Conservation (phyloP, 2,888 invertebrate species). For the Pegoplata infirma region DNA sequence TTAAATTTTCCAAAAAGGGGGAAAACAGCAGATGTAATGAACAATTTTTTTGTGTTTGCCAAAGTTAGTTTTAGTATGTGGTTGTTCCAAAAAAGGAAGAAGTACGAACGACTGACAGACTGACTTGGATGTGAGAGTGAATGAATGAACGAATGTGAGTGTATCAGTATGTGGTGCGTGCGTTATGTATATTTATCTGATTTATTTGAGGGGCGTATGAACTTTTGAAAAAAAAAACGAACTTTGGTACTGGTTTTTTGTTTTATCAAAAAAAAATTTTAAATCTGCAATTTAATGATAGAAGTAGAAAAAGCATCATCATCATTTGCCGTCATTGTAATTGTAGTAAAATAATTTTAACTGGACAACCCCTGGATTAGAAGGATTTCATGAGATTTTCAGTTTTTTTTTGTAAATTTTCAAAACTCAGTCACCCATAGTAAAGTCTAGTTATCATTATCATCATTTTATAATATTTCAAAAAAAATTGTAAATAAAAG, state of each 20-base stretch:
- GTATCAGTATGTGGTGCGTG: constrained; percentile 54
- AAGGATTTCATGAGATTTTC: constrained; percentile 24
- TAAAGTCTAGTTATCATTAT: constrained; percentile 48
- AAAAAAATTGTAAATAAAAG: constrained; percentile 49
- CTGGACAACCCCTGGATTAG: constrained; percentile 52
- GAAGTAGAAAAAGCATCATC: constrained; percentile 45
- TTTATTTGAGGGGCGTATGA: constrained; percentile 67
- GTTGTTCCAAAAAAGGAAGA: constrained; percentile 14
- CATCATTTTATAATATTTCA: constrained; percentile 57
- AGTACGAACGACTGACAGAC: background rate
- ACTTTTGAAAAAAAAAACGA: constrained; percentile 49
- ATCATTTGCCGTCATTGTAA: constrained; percentile 25
- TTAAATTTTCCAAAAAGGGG: constrained; percentile 2
- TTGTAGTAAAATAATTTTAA: too few species aligned
- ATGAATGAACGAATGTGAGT: background rate
- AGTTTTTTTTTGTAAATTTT: too few species aligned
- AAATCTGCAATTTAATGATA: constrained; percentile 26
- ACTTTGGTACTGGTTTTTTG: constrained; percentile 52
- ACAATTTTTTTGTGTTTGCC: constrained; percentile 36
- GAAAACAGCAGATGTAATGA: constrained; percentile 58
- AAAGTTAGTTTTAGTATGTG: constrained; percentile 25
- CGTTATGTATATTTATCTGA: constrained; percentile 64
- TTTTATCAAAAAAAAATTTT: constrained; percentile 5
- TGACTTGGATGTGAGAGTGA: constrained; percentile 11
- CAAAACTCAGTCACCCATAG: constrained; percentile 51